Conservation (phyloP, 2,888 invertebrate genomes). For the Cremastinae sp. region DNA sequence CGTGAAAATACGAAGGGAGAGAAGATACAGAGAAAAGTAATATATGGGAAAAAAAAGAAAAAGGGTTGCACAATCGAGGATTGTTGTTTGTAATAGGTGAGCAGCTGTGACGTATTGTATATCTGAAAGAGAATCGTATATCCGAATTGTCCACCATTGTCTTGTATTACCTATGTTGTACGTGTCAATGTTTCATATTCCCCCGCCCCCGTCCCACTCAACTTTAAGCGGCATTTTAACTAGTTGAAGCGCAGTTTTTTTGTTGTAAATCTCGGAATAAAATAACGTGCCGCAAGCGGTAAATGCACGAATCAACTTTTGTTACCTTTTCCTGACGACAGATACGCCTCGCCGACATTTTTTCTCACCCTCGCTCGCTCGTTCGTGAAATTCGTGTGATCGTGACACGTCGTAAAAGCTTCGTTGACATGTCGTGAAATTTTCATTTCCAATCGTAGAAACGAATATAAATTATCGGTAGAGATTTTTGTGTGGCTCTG, state of each 20-base stretch:
- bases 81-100: constrained; percentile 39
- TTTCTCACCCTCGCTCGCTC: neutral
- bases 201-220: constrained; percentile 58
- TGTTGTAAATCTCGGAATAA: constrained; percentile 80
- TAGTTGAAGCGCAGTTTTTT: constrained; percentile 69
- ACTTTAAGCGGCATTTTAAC: constrained; percentile 79
- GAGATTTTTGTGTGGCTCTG: too few relatives aligned
- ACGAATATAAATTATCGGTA: too few relatives aligned
- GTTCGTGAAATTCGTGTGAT: too few relatives aligned
- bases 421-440: too few relatives aligned
- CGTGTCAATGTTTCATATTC: constrained; percentile 80
- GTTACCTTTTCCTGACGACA: constrained; percentile 70
- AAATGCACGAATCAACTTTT: constrained; percentile 65
- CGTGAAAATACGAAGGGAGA: constrained; percentile 39
- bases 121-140: constrained; percentile 70
- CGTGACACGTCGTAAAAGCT: too few relatives aligned
- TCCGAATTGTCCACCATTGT: constrained; percentile 77
- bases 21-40: constrained; percentile 35
- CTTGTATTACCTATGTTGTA: constrained; percentile 80
- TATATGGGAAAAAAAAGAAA: constrained; percentile 40
- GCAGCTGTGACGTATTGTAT: constrained; percentile 58
- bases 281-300: constrained; percentile 77
- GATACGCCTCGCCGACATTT: constrained; percentile 57
- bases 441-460: too few relatives aligned
- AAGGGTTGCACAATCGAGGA: constrained; percentile 41